These are phyloP conservation scores for Eumaeus atala DNA, from an alignment of 1,140 invertebrate genomes.

Conservation along the genomic window DNA sequence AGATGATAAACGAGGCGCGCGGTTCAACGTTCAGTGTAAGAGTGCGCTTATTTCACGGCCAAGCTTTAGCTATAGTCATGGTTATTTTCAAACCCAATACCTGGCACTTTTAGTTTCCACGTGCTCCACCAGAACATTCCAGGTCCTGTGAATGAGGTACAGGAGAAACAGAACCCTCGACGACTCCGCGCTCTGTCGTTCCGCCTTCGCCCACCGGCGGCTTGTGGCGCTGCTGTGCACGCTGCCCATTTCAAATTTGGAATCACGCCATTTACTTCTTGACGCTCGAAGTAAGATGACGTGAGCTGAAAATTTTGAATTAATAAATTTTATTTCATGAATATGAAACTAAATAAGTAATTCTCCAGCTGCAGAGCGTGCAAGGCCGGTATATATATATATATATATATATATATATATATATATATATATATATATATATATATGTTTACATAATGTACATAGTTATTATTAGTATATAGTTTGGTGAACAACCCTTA, in stretches of 20 bases:
- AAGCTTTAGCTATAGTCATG: too few relatives aligned
- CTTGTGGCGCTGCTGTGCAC: slow-evolving; percentile 48
- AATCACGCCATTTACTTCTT: slow-evolving; percentile 19
- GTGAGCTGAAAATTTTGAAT: slow-evolving; percentile 20
- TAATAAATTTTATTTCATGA: background rate
- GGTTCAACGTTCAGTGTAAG: too few relatives aligned
- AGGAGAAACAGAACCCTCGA: slow-evolving; percentile 78
- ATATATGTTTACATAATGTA: too few relatives aligned
- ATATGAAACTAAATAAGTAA: too few relatives aligned
- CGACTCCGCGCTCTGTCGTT: slow-evolving; percentile 63
- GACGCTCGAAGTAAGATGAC: slow-evolving; percentile 8
- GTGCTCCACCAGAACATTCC: slow-evolving; percentile 78
- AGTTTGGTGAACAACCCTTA: too few relatives aligned
- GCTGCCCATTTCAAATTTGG: slow-evolving; percentile 41
- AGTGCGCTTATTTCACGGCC: too few relatives aligned
- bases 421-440: too few relatives aligned
- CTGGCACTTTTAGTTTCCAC: slow-evolving; percentile 75
- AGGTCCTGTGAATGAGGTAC: slow-evolving; percentile 81
- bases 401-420: too few relatives aligned
- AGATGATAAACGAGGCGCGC: too few relatives aligned
- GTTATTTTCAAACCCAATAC: slow-evolving; percentile 32
- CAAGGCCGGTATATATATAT: too few relatives aligned
- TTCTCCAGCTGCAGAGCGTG: too few relatives aligned
- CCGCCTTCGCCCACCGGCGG: slow-evolving; percentile 41
- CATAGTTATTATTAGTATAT: too few relatives aligned